Percentiles rank a stretch among this genome's conserved stretches.
Conservation (phyloP, 92 coral and sea anemone species). For the Metridium senile region DNA sequence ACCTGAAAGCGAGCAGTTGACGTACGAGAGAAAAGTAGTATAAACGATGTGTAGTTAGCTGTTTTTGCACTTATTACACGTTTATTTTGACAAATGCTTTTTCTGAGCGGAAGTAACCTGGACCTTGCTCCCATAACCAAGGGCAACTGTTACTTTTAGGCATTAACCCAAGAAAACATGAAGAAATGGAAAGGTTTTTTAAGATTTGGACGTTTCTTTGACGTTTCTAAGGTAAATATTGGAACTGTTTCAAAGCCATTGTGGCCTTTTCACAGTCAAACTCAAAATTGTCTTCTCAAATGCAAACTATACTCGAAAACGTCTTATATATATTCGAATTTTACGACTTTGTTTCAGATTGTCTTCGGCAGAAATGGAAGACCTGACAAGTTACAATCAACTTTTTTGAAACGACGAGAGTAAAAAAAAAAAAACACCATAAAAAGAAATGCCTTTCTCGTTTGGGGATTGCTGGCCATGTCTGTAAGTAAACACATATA, state of each 20-base stretch:
- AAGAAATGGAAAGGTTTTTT: no score
- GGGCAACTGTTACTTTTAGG: not conserved
- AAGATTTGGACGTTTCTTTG: no score
- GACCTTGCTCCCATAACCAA: not conserved
- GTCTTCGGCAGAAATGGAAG: not conserved
- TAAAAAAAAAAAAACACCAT: not conserved
- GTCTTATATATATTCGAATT: not conserved
- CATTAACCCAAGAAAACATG: not conserved
- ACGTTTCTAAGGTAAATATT: not conserved
- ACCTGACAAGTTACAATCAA: not conserved
- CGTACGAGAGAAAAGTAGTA: not conserved
- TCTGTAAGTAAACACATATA: constrained; percentile 43
- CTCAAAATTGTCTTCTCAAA: not conserved
- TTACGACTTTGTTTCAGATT: not conserved
- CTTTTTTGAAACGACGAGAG: not conserved
- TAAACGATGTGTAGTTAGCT: not conserved
- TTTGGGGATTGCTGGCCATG: constrained; percentile 64
- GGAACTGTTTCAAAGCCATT: not conserved
- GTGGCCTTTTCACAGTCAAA: not conserved
- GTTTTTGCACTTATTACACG: not conserved
- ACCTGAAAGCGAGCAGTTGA: not conserved
- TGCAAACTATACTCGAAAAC: not conserved
- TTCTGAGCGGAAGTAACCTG: not conserved
- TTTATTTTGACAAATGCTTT: constrained; percentile 1
- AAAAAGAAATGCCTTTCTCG: constrained; percentile 17